These are phyloP conservation scores for Lypha dubia DNA, from an alignment of 2,888 invertebrate genomes.

Conservation along the genomic window DNA sequence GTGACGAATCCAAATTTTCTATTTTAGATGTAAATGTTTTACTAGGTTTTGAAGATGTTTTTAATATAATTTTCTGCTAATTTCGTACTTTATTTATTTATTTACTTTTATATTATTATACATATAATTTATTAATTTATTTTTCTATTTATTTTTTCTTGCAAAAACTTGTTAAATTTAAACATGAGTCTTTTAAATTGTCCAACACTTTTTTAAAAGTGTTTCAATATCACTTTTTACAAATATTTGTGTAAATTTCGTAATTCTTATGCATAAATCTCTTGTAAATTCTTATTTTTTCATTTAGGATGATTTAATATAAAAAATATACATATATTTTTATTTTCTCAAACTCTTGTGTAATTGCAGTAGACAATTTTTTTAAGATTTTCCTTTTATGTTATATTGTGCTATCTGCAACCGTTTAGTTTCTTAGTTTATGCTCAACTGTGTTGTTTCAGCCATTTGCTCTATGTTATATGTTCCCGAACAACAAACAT, in stretches of 20 bases:
- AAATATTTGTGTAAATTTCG: constrained; percentile 15
- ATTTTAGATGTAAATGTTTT: not conserved
- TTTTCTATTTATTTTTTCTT: not conserved
- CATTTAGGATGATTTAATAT: constrained; percentile 29
- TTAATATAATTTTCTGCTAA: not conserved
- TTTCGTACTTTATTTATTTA: not conserved
- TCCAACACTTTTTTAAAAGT: constrained; percentile 59
- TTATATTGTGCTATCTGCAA: constrained; percentile 51
- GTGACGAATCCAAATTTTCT: constrained; percentile 43
- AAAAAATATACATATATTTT: constrained; percentile 33
- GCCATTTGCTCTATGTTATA: constrained; percentile 43
- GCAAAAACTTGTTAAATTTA: constrained; percentile 23
- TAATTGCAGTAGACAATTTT: constrained; percentile 72
- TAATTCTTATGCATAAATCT: constrained; percentile 30
- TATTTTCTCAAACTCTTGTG: constrained; percentile 73
- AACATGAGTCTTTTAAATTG: constrained; percentile 18
- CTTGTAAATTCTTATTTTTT: not conserved
- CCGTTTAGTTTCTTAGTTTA: constrained; percentile 71
- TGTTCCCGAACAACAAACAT: constrained; percentile 45
- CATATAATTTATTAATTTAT: not conserved
- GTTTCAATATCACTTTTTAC: constrained; percentile 47
- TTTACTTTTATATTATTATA: not conserved
- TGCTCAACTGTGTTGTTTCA: constrained; percentile 72
- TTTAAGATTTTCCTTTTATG: constrained; percentile 25
- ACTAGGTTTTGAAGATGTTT: not conserved